Conservation (phyloP, 2,113 vertebrate species). For the Charina bottae region DNA sequence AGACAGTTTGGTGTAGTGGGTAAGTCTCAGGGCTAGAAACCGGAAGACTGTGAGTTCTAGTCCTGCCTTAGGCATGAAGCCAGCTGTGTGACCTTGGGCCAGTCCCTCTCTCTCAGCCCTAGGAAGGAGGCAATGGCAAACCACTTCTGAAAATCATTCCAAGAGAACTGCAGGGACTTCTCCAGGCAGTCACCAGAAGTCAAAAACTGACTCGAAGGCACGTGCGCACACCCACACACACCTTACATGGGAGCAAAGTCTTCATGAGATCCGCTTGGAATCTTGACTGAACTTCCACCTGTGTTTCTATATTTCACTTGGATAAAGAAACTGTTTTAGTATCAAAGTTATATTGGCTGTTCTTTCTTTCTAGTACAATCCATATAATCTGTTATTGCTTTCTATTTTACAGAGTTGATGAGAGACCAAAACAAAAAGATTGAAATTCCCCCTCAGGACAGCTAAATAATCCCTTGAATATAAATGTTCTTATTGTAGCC, state of each 20-base stretch:
- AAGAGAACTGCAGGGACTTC: neutral
- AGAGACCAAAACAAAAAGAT: neutral
- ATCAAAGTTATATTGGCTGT: neutral
- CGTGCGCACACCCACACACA: neutral
- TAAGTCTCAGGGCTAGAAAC: neutral
- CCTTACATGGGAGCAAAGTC: neutral
- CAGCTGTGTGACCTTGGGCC: neutral
- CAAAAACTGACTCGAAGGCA: neutral
- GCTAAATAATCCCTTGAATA: neutral
- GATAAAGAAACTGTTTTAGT: neutral
- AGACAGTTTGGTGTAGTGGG: neutral
- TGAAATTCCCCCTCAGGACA: neutral
- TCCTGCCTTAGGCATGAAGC: neutral
- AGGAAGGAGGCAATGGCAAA: neutral
- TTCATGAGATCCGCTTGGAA: neutral
- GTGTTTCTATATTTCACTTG: neutral
- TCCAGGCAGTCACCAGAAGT: neutral
- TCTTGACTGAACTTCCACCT: neutral
- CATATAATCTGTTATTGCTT: constrained; percentile 3
- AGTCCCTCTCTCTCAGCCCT: neutral
- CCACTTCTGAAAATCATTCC: neutral
- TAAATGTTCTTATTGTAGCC: constrained; percentile 2
- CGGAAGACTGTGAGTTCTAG: neutral
- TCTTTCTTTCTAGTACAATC: neutral
- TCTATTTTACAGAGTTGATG: constrained; percentile 38